A percentile compares a stretch with the other conserved stretches of the same genome.
Conservation (phyloP, 2,113 vertebrate genomes). For the Nothoprocta pentlandii region DNA sequence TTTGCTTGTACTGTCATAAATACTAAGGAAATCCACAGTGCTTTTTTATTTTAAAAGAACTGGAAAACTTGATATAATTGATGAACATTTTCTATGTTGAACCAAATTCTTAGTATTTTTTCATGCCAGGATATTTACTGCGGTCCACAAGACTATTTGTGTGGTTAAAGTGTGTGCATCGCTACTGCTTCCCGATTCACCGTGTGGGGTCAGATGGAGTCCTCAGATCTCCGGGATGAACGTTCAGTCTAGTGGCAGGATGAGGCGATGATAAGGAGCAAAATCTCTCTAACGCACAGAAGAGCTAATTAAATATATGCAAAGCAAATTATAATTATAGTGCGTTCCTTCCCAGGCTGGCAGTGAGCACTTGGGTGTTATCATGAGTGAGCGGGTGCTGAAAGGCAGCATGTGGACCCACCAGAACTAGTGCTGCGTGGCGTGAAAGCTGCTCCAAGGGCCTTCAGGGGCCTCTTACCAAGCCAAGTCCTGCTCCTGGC, state of each 20-base stretch:
- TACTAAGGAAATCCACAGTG: background rate
- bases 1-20: conserved; percentile 17
- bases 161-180: background rate
- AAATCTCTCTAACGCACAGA: background rate
- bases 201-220: background rate
- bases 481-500: background rate
- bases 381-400: too few relatives aligned
- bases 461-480: background rate
- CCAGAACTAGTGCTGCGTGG: background rate
- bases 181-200: background rate
- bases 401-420: background rate
- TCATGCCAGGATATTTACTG: background rate
- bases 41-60: conserved; percentile 5
- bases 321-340: background rate
- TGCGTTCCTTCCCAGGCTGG: background rate
- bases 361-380: background rate
- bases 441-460: background rate
- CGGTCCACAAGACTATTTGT: background rate
- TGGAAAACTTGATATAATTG: background rate
- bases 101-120: background rate
- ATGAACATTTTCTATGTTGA: background rate
- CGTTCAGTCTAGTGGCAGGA: background rate
- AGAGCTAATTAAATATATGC: background rate
- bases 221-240: background rate
- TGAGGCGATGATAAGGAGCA: background rate